Base-by-base conservation (phyloP, 2,797 vertebrate genomes). In the Sebastiscus albofasciatus region DNA sequence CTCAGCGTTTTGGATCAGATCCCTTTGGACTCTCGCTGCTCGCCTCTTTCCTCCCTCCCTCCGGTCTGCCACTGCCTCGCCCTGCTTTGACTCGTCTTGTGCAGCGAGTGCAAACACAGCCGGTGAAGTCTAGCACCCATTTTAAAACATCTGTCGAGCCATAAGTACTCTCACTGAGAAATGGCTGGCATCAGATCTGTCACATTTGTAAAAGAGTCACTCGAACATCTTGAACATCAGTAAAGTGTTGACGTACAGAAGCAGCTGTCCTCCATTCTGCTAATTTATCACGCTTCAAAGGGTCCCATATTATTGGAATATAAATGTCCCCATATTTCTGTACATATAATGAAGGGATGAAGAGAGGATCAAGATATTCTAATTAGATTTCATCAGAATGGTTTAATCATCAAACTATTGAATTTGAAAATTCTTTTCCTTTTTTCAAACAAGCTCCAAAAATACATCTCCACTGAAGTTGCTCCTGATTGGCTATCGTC, bases 1-100 rank as follows among this genome's bases (percentile, higher is more conserved):
- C 62, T 78, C 77, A 10, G 68, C 5, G 14, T 65, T 75, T 84
- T 87, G 87, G 88, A 89, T 59, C 52, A 1, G 33, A 59, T 82
- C 70, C 76, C 22, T 61, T 36, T 72, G 42, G 70, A 59, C 60
- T 56, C 2, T 56, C 2, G 2, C 46, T 26, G 59, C 39, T 22
- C 18, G 1, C 55, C 76, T 69, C 29, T 55, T 54, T 49, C 68
- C 60, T 31, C 29, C 20, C 7, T 29, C 39, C 39, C n/a, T 20
- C 13, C 9, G 1, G 14, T 61, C 60, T 33, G 13, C 67, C 72
- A 8, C 3, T 24, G 1, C 29, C 34, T n/a, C 39, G 6, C 1
- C 34, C 52, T 60, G 39, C 67, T 75, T 27, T 62, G 29, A 72
- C 81, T 76, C 7, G 2, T 31, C 58, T 52, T 22, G 24, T 29